Base-by-base conservation (phyloP, 1,140 invertebrate species). In the Ooceraea biroi region DNA sequence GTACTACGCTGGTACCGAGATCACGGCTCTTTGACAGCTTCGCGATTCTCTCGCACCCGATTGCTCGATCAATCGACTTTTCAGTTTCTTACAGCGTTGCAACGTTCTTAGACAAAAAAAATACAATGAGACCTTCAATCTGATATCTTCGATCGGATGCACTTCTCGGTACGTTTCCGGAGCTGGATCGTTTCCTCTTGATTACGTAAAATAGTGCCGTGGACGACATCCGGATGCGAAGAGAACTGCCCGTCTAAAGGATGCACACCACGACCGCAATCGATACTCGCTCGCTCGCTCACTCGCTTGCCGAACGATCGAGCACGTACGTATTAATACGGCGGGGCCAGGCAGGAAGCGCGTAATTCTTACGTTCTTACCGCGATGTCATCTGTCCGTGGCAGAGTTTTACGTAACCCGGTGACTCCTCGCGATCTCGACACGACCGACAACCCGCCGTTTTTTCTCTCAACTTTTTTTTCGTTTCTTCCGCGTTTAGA, bases 331-430 rank as follows among this genome's bases (percentile, higher is more conserved):
- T 66, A 84, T 86, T 90, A 90, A 63, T 65, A 41, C 69, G 41
- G 50, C 58, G 48, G 57, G 36, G 36, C n/a, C 73, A 19, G 77
- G 44, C 73, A 82, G 85, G 87, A 87, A 88, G 85, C 83, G 52
- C 77, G 73, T 88, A 89, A 89, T 89, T 89, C 87, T 36, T 55
- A 88, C 63, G 88, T 86, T 89, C 87, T 89, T 89, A 84, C 83
- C 60, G 73, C 69, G 58, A 44, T 85, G 87, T 88, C 86, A 88
- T 88, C 86, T 88, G 84, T 57, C 66, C 71, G 77, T 85, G 83
- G 86, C 86, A 85, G 77, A 17, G 77, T 55, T 89, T 89, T 89
- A 89, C 88, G 84, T 89, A 89, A 89, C 68, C 69, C 25, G 44
- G 22, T 65, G 50, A 57, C 76, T 82, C 36, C 36, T 66, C 50